Evolutionary conservation across 2,888 invertebrate genomes (phyloP).

Genomic region (Nemurella pictetii): DNA sequence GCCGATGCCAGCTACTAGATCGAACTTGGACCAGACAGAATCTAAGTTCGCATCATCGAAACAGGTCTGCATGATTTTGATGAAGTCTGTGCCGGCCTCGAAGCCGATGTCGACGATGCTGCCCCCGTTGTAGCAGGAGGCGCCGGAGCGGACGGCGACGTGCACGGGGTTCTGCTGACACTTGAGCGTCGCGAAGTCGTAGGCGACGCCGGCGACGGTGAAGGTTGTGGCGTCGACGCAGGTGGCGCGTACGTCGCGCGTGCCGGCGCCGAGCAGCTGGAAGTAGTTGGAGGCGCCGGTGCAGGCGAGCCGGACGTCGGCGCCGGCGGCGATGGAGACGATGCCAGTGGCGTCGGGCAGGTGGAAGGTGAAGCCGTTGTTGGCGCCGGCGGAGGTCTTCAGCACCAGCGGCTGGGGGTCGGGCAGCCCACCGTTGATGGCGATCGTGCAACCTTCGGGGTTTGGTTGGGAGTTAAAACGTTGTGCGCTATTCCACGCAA

Average conservation of each 20-base stretch:
- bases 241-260: slow-evolving; percentile 18
- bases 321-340: slow-evolving; percentile 16
- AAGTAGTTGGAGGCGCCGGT: slow-evolving; percentile 33
- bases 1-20: slow-evolving; percentile 55
- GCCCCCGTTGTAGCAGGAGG: slow-evolving; percentile 54
- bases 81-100: slow-evolving; percentile 55
- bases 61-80: slow-evolving; percentile 57
- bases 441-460: slow-evolving; percentile 34
- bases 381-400: slow-evolving; percentile 21
- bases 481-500: too few relatives aligned
- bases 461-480: too few relatives aligned
- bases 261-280: background rate
- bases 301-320: slow-evolving; percentile 33
- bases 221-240: slow-evolving; percentile 36
- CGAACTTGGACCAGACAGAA: slow-evolving; percentile 58
- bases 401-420: slow-evolving; percentile 39
- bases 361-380: slow-evolving; percentile 34
- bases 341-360: slow-evolving; percentile 24
- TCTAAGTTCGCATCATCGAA: slow-evolving; percentile 57
- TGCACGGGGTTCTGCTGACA: slow-evolving; percentile 53
- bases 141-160: slow-evolving; percentile 52
- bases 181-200: slow-evolving; percentile 52
- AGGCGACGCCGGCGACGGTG: slow-evolving; percentile 35
- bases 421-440: slow-evolving; percentile 36
- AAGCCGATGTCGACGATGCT: slow-evolving; percentile 60